These are phyloP conservation scores for Ophion obscuratus DNA, from an alignment of 2,888 invertebrate species.

Conservation along the genomic window DNA sequence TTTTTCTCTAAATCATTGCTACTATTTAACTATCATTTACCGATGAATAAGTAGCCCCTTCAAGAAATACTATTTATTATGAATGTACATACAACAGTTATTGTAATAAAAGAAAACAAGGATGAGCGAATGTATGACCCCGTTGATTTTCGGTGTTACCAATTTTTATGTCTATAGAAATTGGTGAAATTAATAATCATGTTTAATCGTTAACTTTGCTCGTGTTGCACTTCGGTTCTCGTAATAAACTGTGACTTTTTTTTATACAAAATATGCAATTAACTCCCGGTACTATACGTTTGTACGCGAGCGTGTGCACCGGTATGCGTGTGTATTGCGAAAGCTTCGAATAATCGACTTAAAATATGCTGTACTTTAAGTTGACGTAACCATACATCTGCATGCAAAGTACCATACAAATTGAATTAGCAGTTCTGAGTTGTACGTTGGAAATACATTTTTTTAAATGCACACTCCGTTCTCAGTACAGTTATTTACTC, in stretches of 20 bases:
- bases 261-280: background rate
- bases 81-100: conserved; percentile 82
- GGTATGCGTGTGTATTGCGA: background rate
- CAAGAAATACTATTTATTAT: conserved; percentile 82
- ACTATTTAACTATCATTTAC: conserved; percentile 62
- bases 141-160: background rate
- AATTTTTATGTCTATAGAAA: background rate
- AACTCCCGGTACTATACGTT: no score
- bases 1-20: conserved; percentile 62
- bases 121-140: conserved; percentile 69
- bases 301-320: no score
- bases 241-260: background rate
- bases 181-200: background rate
- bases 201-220: background rate
- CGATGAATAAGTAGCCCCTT: conserved; percentile 78
- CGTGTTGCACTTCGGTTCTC: background rate
- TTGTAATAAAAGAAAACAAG: conserved; percentile 80
- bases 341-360: background rate
- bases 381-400: background rate
- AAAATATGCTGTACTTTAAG: background rate
- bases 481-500: background rate
- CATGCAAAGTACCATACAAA: background rate
- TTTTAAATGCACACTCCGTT: background rate
- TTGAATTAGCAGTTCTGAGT: background rate
- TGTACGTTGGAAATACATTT: background rate